phyloP scores from a whole-genome alignment of 2,888 invertebrate species.

The Polyploca ridens region DNA sequence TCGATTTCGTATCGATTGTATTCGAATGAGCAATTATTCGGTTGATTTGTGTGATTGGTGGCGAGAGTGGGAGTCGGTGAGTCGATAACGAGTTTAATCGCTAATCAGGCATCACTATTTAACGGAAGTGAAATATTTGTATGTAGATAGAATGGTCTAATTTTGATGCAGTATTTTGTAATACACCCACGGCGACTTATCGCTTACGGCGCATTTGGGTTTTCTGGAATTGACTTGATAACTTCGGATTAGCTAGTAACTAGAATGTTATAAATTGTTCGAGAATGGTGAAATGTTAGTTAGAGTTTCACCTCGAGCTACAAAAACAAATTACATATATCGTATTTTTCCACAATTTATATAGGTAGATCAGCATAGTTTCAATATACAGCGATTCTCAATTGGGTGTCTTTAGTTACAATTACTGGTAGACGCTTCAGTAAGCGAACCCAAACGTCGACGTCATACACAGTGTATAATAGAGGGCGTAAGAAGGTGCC shows the following conservation, averaged over 20 bases:
- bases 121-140: slow-evolving; percentile 13
- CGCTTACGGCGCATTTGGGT: not conserved
- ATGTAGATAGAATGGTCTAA: slow-evolving; percentile 4
- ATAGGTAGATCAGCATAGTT: too few species aligned
- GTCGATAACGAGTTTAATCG: slow-evolving; percentile 14
- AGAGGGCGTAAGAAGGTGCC: not conserved
- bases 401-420: too few species aligned
- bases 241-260: not conserved
- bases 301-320: too few species aligned
- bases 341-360: too few species aligned
- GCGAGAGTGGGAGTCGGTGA: slow-evolving; percentile 17
- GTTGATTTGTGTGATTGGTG: slow-evolving; percentile 35
- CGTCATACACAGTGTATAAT: not conserved
- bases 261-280: not conserved
- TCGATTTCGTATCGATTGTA: slow-evolving; percentile 32
- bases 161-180: slow-evolving; percentile 5
- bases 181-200: slow-evolving; percentile 9
- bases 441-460: too few species aligned
- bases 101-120: slow-evolving; percentile 10
- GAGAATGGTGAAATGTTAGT: not conserved
- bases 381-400: too few species aligned
- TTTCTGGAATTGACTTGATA: not conserved
- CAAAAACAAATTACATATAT: not conserved
- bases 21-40: slow-evolving; percentile 26
- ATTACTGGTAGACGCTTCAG: too few species aligned